Base-by-base conservation (phyloP, 2,113 vertebrate species). In the Plecotus auritus region DNA sequence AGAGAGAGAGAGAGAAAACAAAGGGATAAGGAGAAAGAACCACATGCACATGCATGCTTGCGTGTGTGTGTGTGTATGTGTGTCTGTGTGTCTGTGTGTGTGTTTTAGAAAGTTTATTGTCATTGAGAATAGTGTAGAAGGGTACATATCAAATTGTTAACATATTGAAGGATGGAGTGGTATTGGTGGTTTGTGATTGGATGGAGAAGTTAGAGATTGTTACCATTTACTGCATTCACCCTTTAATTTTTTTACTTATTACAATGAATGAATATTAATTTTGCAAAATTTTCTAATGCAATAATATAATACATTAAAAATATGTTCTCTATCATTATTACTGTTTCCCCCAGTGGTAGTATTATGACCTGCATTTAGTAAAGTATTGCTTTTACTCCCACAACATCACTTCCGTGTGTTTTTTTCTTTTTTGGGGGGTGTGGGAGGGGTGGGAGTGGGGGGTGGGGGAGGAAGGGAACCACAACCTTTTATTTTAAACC, bases 401-500 rank as follows among this genome's bases (percentile, higher is more conserved):
- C 67, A 51, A 61, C n/a, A 69, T 86, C 66, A 61, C 4, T 40
- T 93, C 5, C 16, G 1, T 89, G 87, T 90, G 9, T 18, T 87
- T 16, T 93, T 56, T 66, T 5, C 11, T 64, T 64, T 64, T 64
- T 30, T 3, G 14, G 49, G 14, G 13, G 49, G 4, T 51, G 49
- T 4, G 47, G 47, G n/a, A n/a, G 47, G 13, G 47, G 45, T 45
- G 45, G 45, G 45, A 45, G 45, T 45, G n/a, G 45, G 45, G 49
- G 49, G 49, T 16, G 49, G n/a, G 56, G 42, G 95, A 82, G 98
- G 96, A 91, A 73, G 97, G 97, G 95, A 98, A 98, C 90, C 97
- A 97, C 94, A 97, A 98, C 95, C 93, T 98, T 93, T 96, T 93
- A 95, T 95, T 84, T 51, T 45, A 51, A 97, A 97, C 96, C 77